Evolutionary conservation across 1,140 invertebrate species (phyloP), one percentile per base, ranked within the genome.

Genomic region (Drosophila persimilis): DNA sequence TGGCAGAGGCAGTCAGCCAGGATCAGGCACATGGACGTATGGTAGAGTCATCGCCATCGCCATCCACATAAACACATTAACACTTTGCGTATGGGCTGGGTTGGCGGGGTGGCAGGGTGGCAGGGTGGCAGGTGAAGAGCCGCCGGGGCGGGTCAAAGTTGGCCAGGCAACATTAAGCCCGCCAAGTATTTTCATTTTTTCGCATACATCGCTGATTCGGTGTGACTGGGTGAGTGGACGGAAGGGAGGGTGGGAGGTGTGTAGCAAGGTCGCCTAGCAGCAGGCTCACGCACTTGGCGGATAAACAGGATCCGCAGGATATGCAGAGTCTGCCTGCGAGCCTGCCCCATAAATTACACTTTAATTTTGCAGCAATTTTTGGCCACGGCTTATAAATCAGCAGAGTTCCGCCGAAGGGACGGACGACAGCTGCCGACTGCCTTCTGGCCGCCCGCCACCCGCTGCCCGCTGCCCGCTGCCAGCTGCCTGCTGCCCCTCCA

Each of bases 351-450:
- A 88, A 88, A 88, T 88, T 88, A 88, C 75, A 83, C 83, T 88
- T 88, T 88, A 88, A 88, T 88, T 88, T 88, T 88, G 78, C 83
- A 88, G 71, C 84, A 39, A 79, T 84, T 88, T 88, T 88, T 88
- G 83, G 83, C 83, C 75, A 88, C 64, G 75, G 84, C 84, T 88
- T 88, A 88, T 88, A 88, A 88, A 88, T 88, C 83, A 88, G 62
- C 66, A 57, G 52, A 63, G 55, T 74, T 63, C 24, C 75, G 55
- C 39, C 17, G 55, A 59, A 57, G 39, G 53, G 59, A 56, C 46
- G 54, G 58, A 20, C 51, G 11, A 56, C 63, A 69, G 51, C 63
- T 61, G 50, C 58, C 52, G 53, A 56, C 55, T 47, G 62, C 64
- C 50, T 59, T 47, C 51, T 26, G 65, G 50, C 62, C 5, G 45